Conservation (phyloP, 2,113 vertebrate genomes). For the Pomatostomus ruficeps region DNA sequence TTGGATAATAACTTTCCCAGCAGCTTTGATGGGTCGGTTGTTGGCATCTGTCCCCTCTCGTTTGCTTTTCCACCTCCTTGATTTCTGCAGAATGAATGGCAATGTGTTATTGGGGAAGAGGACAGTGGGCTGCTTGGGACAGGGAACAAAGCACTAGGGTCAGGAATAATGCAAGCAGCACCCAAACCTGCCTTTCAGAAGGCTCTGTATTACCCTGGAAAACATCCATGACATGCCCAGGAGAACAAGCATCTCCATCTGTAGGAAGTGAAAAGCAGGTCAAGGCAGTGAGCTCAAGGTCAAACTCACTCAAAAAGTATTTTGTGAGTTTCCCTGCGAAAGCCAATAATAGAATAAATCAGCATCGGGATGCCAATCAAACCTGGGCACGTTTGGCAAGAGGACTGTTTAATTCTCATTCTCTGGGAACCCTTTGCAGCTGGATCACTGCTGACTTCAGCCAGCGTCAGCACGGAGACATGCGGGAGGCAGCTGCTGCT, state of each 20-base stretch:
- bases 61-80: conserved; percentile 92
- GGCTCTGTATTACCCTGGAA: conserved; percentile 48
- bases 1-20: conserved; percentile 96
- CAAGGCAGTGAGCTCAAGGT: conserved; percentile 55
- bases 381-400: background rate
- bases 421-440: background rate
- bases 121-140: background rate
- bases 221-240: conserved; percentile 50
- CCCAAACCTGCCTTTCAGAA: conserved; percentile 56
- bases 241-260: conserved; percentile 69
- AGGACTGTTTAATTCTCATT: background rate
- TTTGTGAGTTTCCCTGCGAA: conserved; percentile 7
- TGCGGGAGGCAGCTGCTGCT: background rate
- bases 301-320: conserved; percentile 50
- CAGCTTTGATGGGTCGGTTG: conserved; percentile 89
- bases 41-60: conserved; percentile 83
- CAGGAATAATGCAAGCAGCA: conserved; percentile 53
- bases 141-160: conserved; percentile 47
- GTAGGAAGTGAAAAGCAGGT: conserved; percentile 66
- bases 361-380: background rate
- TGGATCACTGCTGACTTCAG: background rate
- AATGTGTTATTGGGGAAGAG: background rate
- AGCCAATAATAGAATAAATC: conserved; percentile 4
- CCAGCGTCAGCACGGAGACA: background rate
- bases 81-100: conserved; percentile 80